Conservation (phyloP, 1,140 invertebrate genomes). For the Radopholus similis region DNA sequence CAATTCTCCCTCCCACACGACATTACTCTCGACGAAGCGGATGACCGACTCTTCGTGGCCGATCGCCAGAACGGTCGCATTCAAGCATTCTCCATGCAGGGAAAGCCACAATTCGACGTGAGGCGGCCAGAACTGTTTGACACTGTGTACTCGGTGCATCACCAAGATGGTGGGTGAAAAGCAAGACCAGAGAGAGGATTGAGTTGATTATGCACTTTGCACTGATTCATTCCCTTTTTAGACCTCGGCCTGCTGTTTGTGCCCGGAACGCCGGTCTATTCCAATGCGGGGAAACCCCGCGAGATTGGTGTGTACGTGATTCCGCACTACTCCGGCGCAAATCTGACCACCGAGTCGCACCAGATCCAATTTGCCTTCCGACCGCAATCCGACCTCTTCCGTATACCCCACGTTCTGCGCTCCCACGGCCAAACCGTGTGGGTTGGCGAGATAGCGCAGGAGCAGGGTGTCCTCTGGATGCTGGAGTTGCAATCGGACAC, state of each 20-base stretch:
- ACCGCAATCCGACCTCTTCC: conserved; percentile 37
- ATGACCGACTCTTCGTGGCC: conserved; percentile 75
- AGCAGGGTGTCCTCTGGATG: conserved; percentile 47
- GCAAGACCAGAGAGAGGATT: conserved; percentile 14
- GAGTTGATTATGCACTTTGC: background rate
- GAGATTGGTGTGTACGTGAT: conserved; percentile 29
- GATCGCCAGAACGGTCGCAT: conserved; percentile 85
- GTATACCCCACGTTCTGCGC: conserved; percentile 48
- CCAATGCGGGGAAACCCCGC: background rate
- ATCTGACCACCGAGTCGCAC: background rate
- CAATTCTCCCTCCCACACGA: conserved; percentile 76
- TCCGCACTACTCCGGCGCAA: background rate
- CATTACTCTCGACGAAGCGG: conserved; percentile 73
- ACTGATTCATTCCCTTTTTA: conserved; percentile 25
- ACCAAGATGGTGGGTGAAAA: conserved; percentile 28
- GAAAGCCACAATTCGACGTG: conserved; percentile 41
- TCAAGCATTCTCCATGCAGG: conserved; percentile 68
- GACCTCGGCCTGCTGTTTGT: conserved; percentile 45
- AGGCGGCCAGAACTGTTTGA: conserved; percentile 24
- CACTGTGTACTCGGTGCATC: conserved; percentile 47
- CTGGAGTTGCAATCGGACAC: conserved; percentile 42
- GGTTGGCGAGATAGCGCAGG: conserved; percentile 52
- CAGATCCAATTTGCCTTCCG: conserved; percentile 43
- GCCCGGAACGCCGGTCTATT: conserved; percentile 26
- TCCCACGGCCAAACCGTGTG: conserved; percentile 32